phyloP scores from a whole-genome alignment of 2,888 invertebrate species.

The Piscicola geometra region DNA sequence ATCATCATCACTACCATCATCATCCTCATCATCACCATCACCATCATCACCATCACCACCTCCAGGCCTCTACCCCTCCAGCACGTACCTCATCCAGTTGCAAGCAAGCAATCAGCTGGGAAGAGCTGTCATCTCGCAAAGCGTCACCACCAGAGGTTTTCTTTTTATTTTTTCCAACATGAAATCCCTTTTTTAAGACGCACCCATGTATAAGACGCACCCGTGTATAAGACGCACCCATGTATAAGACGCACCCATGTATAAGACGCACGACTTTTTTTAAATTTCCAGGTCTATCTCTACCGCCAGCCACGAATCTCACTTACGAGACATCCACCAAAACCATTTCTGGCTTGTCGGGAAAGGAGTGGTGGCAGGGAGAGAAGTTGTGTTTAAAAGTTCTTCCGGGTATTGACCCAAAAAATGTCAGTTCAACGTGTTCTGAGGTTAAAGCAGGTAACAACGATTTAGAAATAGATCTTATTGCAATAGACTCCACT shows the following conservation, averaged over 20 bases:
- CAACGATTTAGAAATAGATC: not conserved
- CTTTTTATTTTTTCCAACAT: not conserved
- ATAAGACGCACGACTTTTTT: no score
- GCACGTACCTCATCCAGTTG: not conserved
- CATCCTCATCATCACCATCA: no score
- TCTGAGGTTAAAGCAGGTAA: not conserved
- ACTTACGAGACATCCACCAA: not conserved
- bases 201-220: no score
- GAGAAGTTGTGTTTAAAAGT: not conserved
- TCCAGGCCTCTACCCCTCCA: not conserved
- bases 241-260: no score
- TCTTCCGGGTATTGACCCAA: not conserved
- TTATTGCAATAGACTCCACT: no score
- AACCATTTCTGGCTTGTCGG: not conserved
- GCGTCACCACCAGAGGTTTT: not conserved
- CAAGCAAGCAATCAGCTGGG: not conserved
- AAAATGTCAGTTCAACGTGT: not conserved
- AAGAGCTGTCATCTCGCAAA: not conserved
- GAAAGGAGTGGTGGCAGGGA: not conserved
- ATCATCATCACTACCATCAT: no score
- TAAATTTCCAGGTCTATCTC: not conserved
- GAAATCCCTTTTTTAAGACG: not conserved
- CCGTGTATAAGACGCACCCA: no score
- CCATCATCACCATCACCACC: no score
- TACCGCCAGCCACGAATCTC: not conserved